A percentile compares a stretch with the other conserved stretches of the same genome.
phyloP scores from a whole-genome alignment of 2,113 vertebrate genomes.

The Elanoides forficatus region DNA sequence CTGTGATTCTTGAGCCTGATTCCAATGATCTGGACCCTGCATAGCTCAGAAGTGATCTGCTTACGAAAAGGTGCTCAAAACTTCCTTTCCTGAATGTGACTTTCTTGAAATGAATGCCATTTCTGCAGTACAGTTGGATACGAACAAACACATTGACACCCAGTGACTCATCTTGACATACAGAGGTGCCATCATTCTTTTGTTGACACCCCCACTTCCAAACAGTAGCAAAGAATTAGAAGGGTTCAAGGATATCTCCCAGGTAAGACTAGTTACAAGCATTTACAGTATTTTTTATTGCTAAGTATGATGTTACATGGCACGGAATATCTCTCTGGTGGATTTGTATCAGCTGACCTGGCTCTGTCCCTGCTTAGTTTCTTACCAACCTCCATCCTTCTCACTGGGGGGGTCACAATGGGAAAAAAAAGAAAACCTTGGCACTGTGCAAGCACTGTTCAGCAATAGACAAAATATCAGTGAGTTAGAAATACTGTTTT shows the following conservation, averaged over 20 bases:
- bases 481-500: neutral
- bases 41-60: neutral
- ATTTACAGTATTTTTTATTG: neutral
- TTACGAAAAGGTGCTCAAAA: neutral
- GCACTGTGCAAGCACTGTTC: neutral
- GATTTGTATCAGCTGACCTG: neutral
- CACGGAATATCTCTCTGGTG: neutral
- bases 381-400: neutral
- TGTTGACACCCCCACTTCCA: neutral
- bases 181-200: fast-evolving
- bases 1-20: fast-evolving
- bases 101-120: neutral
- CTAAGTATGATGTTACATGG: neutral
- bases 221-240: neutral
- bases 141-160: neutral
- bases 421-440: neutral
- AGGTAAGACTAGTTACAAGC: neutral
- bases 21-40: neutral
- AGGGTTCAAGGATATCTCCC: neutral
- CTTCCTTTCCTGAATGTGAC: neutral
- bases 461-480: neutral
- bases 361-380: neutral
- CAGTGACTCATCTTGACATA: neutral
- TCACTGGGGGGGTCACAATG: neutral
- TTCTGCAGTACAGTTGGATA: neutral